Base-by-base conservation (phyloP, 2,888 invertebrate species). In the Tryphoninae sp. region DNA sequence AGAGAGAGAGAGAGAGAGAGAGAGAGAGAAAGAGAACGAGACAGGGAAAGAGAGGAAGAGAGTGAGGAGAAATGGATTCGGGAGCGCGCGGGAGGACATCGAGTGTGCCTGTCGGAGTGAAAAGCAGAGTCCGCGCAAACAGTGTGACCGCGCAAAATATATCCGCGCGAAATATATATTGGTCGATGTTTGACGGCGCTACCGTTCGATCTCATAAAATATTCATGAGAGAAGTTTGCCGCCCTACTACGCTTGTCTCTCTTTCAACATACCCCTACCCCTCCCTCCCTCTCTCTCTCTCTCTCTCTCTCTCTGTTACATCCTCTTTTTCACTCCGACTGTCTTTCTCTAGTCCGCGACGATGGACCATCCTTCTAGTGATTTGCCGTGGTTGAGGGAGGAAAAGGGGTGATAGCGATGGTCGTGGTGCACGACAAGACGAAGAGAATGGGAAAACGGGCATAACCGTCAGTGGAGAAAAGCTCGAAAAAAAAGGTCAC, bases 151-250 rank as follows among this genome's bases (percentile, higher is more conserved):
- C 33, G 74, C 55, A 51, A 78, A 78, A 78, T 81, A 71, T 78
- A 49, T 49, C 49, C 64, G 51, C 33, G 42, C 16, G 74, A 65
- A 65, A 81, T 71, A 72, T 77, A 74, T 71, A 78, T 78, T 22
- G 23, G 22, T 19, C 59, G 62, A 13, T 65, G 78, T 78, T 78
- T 78, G 81, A 78, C 65, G 74, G 74, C 45, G 65, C 55, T 74
- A 61, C 72, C 53, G 68, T 61, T 76, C 81, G 74, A 79, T 79
- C 72, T 79, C 74, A 78, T 79, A 74, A 81, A 83, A 83, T 81
- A 81, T 83, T 81, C 79, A 81, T 79, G 74, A 65, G 73, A 69
- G 23, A 76, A 74, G 82, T 71, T 80, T 33, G 49, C 80, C 45
- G 78, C 67, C 81, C 74, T 69, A 33, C 33, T 33, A 33, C 33